A percentile compares a stretch with the other conserved stretches of the same genome.
Evolutionary conservation across 2,113 vertebrate genomes (phyloP).

Genomic region (Sinosuthora webbiana): DNA sequence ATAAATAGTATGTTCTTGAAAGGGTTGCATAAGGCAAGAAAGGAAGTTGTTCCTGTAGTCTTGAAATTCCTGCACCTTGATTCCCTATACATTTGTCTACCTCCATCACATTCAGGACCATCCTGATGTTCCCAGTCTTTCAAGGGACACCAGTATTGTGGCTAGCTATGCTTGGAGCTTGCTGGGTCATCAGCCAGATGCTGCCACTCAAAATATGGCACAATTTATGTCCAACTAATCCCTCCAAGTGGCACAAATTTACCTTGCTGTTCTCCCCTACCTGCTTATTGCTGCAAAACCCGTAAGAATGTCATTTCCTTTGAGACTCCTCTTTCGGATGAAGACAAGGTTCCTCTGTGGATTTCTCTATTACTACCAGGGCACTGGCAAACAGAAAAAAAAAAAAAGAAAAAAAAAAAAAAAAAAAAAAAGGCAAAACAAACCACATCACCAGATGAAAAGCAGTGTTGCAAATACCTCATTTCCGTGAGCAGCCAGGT

Average conservation of each 20-base stretch:
- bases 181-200: neutral
- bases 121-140: neutral
- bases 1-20: neutral
- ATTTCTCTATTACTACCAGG: neutral
- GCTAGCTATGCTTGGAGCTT: neutral
- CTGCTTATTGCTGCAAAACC: neutral
- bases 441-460: neutral
- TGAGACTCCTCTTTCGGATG: neutral
- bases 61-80: neutral
- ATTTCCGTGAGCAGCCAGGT: constrained; percentile 1
- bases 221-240: neutral
- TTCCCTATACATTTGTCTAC: neutral
- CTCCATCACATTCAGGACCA: neutral
- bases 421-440: neutral
- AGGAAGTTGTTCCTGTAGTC: neutral
- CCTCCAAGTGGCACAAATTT: neutral
- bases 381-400: neutral
- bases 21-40: neutral
- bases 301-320: neutral
- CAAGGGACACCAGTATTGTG: neutral
- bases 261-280: neutral
- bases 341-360: neutral
- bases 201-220: neutral
- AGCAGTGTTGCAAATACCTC: neutral
- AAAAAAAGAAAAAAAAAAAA: too few species aligned